Evolutionary conservation across 2,113 vertebrate genomes (phyloP).

Genomic region (Vombatus ursinus): DNA sequence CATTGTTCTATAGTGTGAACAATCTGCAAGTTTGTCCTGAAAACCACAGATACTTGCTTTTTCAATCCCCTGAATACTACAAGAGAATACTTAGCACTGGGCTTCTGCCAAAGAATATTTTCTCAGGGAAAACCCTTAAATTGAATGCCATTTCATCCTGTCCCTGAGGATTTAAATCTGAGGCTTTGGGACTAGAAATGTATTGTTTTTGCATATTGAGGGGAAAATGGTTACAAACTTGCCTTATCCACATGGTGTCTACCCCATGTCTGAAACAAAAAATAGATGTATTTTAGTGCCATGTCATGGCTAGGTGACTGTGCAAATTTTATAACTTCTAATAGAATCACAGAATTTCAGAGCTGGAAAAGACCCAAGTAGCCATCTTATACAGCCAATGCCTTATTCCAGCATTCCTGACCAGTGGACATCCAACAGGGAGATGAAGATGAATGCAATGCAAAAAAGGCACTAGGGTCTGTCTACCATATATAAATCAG

Average conservation of each 20-base stretch:
- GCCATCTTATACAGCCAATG: background rate
- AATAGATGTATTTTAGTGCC: background rate
- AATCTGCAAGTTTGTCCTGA: background rate
- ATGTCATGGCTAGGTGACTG: background rate
- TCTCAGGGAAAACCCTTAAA: background rate
- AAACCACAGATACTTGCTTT: conserved; percentile 23
- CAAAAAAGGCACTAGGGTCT: background rate
- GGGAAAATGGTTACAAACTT: conserved; percentile 38
- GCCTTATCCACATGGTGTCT: background rate
- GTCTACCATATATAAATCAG: background rate
- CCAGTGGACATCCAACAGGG: background rate
- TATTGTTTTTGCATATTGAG: conserved; percentile 46
- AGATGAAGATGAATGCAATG: background rate
- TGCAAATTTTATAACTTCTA: background rate
- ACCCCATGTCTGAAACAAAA: background rate
- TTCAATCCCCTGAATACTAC: conserved; percentile 8
- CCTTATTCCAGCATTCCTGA: background rate
- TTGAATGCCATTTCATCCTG: background rate
- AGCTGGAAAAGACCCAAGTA: background rate
- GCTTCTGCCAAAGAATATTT: conserved; percentile 31
- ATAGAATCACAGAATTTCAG: background rate
- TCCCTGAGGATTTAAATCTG: background rate
- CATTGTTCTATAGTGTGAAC: background rate
- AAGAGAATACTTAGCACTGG: conserved; percentile 6
- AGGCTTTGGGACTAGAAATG: background rate